Base-by-base conservation (phyloP, 2,888 invertebrate species). In the Aporophyla nigra region DNA sequence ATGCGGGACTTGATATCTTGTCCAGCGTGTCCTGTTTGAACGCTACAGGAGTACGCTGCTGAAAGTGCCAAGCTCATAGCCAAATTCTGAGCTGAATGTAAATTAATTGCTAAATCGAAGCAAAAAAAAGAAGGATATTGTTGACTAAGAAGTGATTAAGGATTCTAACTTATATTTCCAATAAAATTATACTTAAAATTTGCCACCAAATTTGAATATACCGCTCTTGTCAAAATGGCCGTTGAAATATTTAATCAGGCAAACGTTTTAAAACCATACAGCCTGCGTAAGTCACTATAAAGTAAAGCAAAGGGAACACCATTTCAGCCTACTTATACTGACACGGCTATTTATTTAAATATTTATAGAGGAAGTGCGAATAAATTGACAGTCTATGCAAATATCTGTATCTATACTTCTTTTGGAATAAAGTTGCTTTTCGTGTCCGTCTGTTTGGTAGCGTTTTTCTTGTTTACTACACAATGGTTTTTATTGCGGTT, bases 281-380 rank as follows among this genome's bases (percentile, higher is more conserved):
- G 53, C 76, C 59, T 14, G 24, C 59, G 21, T 2, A 27, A 33
- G 71, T 14, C 46, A 49, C 16, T 33, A n/a, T 12, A 14, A 33
- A 46, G 14, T 27, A 53, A 59, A 70, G 46, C 69, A 51, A 33
- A 51, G 19, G 12, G 10, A 54, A 21, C 21, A 65, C 19, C 5
- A n/a, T 24, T 59, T 19, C 79, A 70, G 79, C 58, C 43, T 72
- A 72, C 73, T 80, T 73, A 54, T 72, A 76, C 33, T 61, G 53
- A 40, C 24, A 61, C 24, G n/a, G 51, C 46, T 43, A n/a, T 19
- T 40, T 27, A 73, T 56, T 56, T 33, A 21, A 62, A 80, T 69
- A 74, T 80, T 74, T 70, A 59, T 69, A 71, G 75, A 91, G 91
- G 90, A 91, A 91, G 86, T 90, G 85, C 75, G 51, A 77, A 82